Evolutionary conservation across 2,888 invertebrate genomes (phyloP).

Genomic region (Caenorhabditis panamensis): DNA sequence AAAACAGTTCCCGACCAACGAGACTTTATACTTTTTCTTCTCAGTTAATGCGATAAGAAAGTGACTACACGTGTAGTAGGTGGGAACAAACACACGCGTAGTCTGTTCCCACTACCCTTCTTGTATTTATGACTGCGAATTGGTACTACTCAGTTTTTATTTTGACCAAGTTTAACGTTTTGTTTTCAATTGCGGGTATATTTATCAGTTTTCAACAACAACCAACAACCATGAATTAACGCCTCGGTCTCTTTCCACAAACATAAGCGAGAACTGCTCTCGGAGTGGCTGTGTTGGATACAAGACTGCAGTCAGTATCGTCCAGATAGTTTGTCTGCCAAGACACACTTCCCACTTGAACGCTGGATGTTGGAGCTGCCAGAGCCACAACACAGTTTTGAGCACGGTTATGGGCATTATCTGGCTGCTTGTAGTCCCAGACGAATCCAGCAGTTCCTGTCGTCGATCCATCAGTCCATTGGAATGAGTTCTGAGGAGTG

Average conservation of each 20-base stretch:
- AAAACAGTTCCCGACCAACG: not conserved
- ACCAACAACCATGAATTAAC: not conserved
- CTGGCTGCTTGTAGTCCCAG: slow-evolving; percentile 23
- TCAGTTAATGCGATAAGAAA: not conserved
- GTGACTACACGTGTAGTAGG: not conserved
- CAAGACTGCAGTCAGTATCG: slow-evolving; percentile 7
- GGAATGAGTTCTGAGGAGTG: slow-evolving; percentile 17
- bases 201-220: too few relatives aligned
- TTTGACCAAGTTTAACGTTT: too few relatives aligned
- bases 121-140: not conserved
- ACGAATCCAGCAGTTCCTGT: slow-evolving; percentile 30
- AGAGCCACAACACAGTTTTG: slow-evolving; percentile 22
- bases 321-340: slow-evolving; percentile 20
- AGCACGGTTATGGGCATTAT: not conserved
- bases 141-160: too few relatives aligned
- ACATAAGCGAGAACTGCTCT: slow-evolving; percentile 10
- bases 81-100: not conserved
- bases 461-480: slow-evolving; percentile 21
- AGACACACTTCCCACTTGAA: not conserved
- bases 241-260: slow-evolving; percentile 21
- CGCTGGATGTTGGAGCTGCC: not conserved
- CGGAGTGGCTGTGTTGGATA: not conserved
- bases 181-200: not conserved
- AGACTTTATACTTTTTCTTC: slow-evolving; percentile 1
- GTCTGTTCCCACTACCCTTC: not conserved